phyloP scores from a whole-genome alignment of 2,888 invertebrate species.

The Scaptomyza cyrtandrae region DNA sequence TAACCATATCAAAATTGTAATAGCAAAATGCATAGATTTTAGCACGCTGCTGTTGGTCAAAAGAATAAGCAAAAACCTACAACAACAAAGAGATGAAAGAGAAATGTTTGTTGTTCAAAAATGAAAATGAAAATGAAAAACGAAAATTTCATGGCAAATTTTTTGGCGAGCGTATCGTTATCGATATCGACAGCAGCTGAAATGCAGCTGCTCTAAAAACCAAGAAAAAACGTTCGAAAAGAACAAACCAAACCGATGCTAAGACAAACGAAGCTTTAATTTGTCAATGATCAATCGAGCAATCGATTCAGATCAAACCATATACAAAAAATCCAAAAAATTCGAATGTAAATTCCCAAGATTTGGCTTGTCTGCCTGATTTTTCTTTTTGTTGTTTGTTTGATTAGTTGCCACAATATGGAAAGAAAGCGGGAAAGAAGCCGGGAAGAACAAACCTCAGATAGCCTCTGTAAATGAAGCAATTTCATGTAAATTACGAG shows the following conservation, averaged over 20 bases:
- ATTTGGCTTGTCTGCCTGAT: not conserved
- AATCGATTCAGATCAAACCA: conserved; percentile 13
- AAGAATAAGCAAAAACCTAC: not conserved
- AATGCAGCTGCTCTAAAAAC: conserved; percentile 26
- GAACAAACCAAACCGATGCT: conserved; percentile 9
- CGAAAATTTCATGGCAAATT: conserved; percentile 69
- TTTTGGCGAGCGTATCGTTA: conserved; percentile 59
- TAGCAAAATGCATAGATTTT: conserved; percentile 45
- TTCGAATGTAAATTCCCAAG: conserved; percentile 47
- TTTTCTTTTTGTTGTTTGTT: too few species aligned
- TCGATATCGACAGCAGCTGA: conserved; percentile 48
- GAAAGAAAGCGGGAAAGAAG: too few species aligned
- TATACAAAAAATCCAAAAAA: not conserved
- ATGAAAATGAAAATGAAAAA: not conserved
- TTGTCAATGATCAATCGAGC: conserved; percentile 45
- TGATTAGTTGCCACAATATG: conserved; percentile 33
- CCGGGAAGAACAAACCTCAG: conserved; percentile 7
- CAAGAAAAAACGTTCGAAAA: too few species aligned
- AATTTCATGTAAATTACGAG: conserved; percentile 81
- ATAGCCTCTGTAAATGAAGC: conserved; percentile 67
- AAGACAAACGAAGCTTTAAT: conserved; percentile 39
- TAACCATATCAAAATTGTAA: conserved; percentile 22
- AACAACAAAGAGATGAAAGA: conserved; percentile 5
- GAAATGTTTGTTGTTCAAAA: conserved; percentile 47
- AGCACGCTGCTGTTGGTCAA: conserved; percentile 10